Evolutionary conservation across 2,888 invertebrate genomes (phyloP), one percentile per base, ranked within the genome.

Genomic region (Apodemia mormo): DNA sequence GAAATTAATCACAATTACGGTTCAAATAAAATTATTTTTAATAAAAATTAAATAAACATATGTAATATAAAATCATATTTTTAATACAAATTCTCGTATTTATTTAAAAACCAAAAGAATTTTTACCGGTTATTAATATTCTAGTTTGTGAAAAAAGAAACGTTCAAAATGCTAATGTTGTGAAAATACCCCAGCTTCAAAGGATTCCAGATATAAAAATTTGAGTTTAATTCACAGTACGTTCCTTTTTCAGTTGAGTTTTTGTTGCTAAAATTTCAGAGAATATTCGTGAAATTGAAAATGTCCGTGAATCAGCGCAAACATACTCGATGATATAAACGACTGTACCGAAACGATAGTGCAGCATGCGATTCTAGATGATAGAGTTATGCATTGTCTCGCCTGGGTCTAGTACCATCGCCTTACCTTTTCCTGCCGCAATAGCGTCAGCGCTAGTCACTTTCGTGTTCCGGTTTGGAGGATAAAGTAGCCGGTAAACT

Each of bases 221-320:
- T 8, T 54, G 22, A 22, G 54, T 22, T 54, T 54, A 8, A 22
- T 54, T 22, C 8, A 22, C 52, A 6, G 5, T 52, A 52, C 54
- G 14, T 54, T 54, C 54, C 54, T 22, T 54, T 54, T 54, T 14
- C 52, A n/a, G 6, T 22, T 54, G 7, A 54, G 22, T 54, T 54
- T 22, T 54, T 7, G 52, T 22, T 45, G 52, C 22, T 54, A 22
- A 54, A 54, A 22, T 54, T 54, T 54, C 52, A 54, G 52, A 8
- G n/a, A 54, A 54, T 54, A 54, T 54, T 22, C n/a, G 52, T 54
- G 22, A 54, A 54, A 54, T 54, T 54, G 52, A 54, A 54, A 54
- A 54, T 22, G 22, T 54, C 52, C 52, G 52, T 54, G 52, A 54
- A 54, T 54, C 52, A 54, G 22, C 52, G 52, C 52, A 54, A 54